phyloP scores from a whole-genome alignment of 2,888 invertebrate species.

The Dicycla oo region DNA sequence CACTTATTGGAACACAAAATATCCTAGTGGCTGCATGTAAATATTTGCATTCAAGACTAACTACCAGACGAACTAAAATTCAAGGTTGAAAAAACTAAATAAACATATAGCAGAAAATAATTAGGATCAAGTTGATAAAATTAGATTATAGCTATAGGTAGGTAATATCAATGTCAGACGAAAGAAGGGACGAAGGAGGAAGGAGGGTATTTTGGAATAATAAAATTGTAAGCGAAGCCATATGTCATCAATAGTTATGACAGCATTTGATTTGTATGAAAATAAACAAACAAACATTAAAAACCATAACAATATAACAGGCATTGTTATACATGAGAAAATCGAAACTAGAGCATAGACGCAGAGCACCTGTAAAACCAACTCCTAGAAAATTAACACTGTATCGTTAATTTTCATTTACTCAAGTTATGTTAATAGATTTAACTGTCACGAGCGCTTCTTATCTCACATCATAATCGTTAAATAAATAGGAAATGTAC shows the following conservation, averaged over 20 bases:
- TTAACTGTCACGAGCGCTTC: slow-evolving; percentile 21
- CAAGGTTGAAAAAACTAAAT: slow-evolving; percentile 3
- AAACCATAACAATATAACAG: slow-evolving; percentile 6
- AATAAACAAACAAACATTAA: slow-evolving; percentile 19
- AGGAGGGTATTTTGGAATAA: not conserved
- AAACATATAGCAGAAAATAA: not conserved
- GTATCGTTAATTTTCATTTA: slow-evolving; percentile 12
- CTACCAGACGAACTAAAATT: not conserved
- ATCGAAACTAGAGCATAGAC: slow-evolving; percentile 36
- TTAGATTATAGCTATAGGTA: not conserved
- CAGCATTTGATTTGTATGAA: slow-evolving; percentile 12
- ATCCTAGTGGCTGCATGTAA: slow-evolving; percentile 8
- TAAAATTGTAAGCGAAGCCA: slow-evolving; percentile 8
- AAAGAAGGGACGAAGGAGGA: too few species aligned
- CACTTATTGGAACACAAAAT: slow-evolving; percentile 9
- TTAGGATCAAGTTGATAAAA: not conserved
- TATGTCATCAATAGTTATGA: not conserved
- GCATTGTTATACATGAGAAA: slow-evolving; percentile 27
- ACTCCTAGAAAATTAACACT: slow-evolving; percentile 24
- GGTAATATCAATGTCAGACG: not conserved
- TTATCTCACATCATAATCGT: slow-evolving; percentile 1
- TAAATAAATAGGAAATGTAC: slow-evolving; percentile 8
- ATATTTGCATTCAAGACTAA: slow-evolving; percentile 17
- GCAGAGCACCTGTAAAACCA: slow-evolving; percentile 8
- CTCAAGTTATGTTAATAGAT: slow-evolving; percentile 14